These are phyloP conservation scores for Plebejus melissa DNA, from an alignment of 2,888 invertebrate genomes.

Conservation along the genomic window DNA sequence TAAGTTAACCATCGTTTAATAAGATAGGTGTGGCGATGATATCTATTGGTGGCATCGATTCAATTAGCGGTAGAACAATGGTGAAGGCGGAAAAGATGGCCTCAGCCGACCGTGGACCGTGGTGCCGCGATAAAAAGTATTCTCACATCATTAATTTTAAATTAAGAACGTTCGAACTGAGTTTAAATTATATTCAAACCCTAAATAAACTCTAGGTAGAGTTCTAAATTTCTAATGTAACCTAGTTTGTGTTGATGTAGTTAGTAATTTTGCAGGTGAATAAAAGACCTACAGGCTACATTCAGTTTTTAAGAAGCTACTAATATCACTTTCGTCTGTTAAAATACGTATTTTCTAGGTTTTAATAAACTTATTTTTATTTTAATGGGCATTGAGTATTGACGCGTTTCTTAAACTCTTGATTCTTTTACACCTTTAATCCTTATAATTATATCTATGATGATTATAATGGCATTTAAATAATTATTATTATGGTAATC, in stretches of 20 bases:
- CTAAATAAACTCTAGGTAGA: neutral
- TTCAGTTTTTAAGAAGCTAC: too few relatives aligned
- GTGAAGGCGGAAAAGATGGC: constrained; percentile 42
- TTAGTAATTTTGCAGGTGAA: too few relatives aligned
- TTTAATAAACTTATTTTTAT: too few relatives aligned
- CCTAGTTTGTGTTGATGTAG: neutral
- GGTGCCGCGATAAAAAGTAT: constrained; percentile 25
- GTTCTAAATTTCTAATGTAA: neutral
- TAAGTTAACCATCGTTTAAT: constrained; percentile 28
- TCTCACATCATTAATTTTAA: constrained; percentile 18
- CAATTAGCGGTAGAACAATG: constrained; percentile 72
- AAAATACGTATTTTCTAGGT: too few relatives aligned
- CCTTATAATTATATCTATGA: too few relatives aligned
- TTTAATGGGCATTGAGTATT: too few relatives aligned
- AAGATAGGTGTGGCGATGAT: constrained; percentile 42
- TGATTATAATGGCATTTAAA: too few relatives aligned
- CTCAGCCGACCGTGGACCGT: constrained; percentile 21
- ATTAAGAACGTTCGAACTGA: neutral
- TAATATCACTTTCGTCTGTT: too few relatives aligned
- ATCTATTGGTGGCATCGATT: constrained; percentile 75
- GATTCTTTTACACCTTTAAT: too few relatives aligned
- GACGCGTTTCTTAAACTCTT: too few relatives aligned
- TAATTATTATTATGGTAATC: too few relatives aligned
- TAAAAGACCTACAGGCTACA: too few relatives aligned
- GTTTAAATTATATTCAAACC: neutral